Evolutionary conservation across 2,113 vertebrate genomes (phyloP), one percentile per base, ranked within the genome.

Genomic region (Anolis sagrei): DNA sequence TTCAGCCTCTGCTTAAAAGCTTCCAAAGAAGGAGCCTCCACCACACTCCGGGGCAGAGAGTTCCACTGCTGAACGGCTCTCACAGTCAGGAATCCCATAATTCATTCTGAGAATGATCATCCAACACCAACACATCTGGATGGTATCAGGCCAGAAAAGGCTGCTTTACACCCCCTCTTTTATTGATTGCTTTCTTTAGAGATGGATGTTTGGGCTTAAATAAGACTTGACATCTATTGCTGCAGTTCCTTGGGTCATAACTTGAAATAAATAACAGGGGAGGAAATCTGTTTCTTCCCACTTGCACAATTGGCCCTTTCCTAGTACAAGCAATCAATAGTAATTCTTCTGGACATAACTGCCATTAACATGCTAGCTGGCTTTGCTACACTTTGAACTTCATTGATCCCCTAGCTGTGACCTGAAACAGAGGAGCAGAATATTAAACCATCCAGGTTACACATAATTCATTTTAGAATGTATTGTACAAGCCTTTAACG

Each of bases 351-450:
- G 39, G 90, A 80, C 74, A 89, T 85, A 88, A 76, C 8, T 89
- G 89, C 70, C 76, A n/a, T 87, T 85, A 88, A 88, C 87, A 48
- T 58, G 39, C n/a, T 90, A 29, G 81, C 91, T 92, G 70, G 85
- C 84, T 89, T 82, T 88, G 77, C 64, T 86, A 62, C 82, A 84
- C 70, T 73, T 86, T 77, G 91, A 68, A 76, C 69, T 36, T 62
- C 73, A 74, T 9, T 83, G 88, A 87, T 85, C 82, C 36, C 70
- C 18, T 29, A 86, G 76, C 18, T 77, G 19, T 1, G 0, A 88
- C 66, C 86, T 92, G 32, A 82, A 86, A 87, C 68, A 93, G 81
- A 75, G 82, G 29, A 73, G 74, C 76, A 92, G 85, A 82, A 91
- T 77, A 74, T 44, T 86, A 91, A 91, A 93, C 18, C 74, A 91